phyloP scores from a whole-genome alignment of 1,140 invertebrate genomes.

The Helicoverpa zea region DNA sequence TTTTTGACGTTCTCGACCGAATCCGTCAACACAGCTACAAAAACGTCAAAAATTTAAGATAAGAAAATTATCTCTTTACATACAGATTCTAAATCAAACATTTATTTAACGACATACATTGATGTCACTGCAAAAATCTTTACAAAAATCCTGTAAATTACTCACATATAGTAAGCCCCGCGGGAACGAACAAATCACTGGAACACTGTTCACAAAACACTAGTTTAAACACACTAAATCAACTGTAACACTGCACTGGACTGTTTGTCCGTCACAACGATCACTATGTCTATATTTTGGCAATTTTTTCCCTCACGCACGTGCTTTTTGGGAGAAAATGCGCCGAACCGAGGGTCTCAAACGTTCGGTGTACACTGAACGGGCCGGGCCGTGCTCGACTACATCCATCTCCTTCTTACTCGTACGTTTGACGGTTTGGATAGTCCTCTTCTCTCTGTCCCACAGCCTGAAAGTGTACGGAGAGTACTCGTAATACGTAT shows the following conservation, averaged over 20 bases:
- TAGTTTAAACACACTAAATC: conserved; percentile 44
- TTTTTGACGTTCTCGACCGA: not conserved
- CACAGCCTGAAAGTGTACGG: conserved; percentile 78
- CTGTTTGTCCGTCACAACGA: conserved; percentile 14
- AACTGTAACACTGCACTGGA: conserved; percentile 42
- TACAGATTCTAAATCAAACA: no score
- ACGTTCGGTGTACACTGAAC: conserved; percentile 76
- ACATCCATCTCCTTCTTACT: conserved; percentile 64
- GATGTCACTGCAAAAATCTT: not conserved
- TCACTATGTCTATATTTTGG: conserved; percentile 45
- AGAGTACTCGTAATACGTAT: conserved; percentile 84
- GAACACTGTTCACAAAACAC: conserved; percentile 24
- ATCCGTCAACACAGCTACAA: not conserved
- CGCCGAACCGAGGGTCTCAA: conserved; percentile 66
- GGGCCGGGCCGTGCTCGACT: conserved; percentile 71
- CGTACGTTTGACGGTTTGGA: conserved; percentile 50
- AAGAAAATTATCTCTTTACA: no score
- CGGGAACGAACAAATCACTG: conserved; percentile 46
- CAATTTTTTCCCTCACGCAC: conserved; percentile 43
- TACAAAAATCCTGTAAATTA: conserved; percentile 38
- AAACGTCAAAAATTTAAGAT: not conserved
- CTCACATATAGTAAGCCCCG: conserved; percentile 35
- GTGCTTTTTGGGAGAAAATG: conserved; percentile 33
- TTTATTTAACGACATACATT: not conserved
- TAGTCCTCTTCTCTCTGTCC: conserved; percentile 64